Base-by-base conservation (phyloP, 2,888 invertebrate genomes). In the Alcis repandata region DNA sequence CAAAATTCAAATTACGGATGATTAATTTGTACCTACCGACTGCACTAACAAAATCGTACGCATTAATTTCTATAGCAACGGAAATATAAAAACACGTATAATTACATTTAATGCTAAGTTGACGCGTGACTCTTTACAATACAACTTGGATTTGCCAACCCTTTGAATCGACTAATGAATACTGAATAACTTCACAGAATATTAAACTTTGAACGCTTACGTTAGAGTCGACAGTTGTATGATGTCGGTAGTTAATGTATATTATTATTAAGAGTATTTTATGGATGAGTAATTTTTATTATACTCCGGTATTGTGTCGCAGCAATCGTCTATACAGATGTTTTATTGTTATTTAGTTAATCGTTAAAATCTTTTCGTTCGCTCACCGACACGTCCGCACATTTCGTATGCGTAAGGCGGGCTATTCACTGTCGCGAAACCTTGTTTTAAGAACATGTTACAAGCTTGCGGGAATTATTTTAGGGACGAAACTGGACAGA, bases 41-140 rank as follows among this genome's bases (percentile, higher is more conserved):
- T 60, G 59, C 41, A 63, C 63, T 53, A 59, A 65, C 54, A 56
- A 76, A 75, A 73, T 67, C 57, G 49, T 74, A 78, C 76, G 73
- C 78, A 81, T 81, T 83, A 81, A 86, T 89, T 86, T 86, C 87
- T 88, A 88, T 88, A 82, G 86, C 79, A 88, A 86, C 89, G 86
- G 90, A 88, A 87, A 87, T 85, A 88, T 87, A 87, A 90, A 90
- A 90, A 86, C 84, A 82, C 76, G 74, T 83, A 85, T 86, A 89
- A 87, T 87, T 85, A 90, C 85, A 77, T 87, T 84, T 88, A 88
- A 86, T 88, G 86, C 83, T 82, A 82, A 88, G 83, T 87, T 80
- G 87, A 87, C 90, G 91, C 92, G 92, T 93, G 92, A 92, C 92
- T 87, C 78, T 87, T 82, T 85, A 92, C 92, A 92, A 92, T 91